Percentiles rank a stretch among this genome's conserved stretches.
These are phyloP conservation scores for Hofmannophila pseudospretella DNA, from an alignment of 2,888 invertebrate genomes.

Conservation along the genomic window DNA sequence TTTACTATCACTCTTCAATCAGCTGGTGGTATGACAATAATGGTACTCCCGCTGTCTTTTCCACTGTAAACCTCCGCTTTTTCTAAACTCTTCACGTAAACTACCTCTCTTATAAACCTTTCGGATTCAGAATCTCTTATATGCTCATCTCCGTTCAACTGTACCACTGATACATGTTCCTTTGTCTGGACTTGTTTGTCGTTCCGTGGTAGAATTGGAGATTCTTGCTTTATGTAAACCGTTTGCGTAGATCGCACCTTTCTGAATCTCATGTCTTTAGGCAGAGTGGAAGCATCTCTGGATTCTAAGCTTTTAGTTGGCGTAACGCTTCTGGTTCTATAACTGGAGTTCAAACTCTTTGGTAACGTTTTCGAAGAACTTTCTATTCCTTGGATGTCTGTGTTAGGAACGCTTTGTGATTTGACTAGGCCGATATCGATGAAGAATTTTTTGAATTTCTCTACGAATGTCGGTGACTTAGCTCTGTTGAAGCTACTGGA, in stretches of 20 bases:
- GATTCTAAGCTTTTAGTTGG: slow-evolving; percentile 41
- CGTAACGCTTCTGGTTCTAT: slow-evolving; percentile 50
- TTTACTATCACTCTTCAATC: slow-evolving; percentile 53
- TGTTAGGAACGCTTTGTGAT: slow-evolving; percentile 35
- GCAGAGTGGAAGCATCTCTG: slow-evolving; percentile 57
- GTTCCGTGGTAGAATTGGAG: slow-evolving; percentile 30
- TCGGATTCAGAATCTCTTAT: slow-evolving; percentile 43
- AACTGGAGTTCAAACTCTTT: slow-evolving; percentile 56
- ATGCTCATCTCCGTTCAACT: slow-evolving; percentile 58
- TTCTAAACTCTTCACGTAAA: slow-evolving; percentile 53
- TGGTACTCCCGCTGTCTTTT: slow-evolving; percentile 65
- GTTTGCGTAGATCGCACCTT: slow-evolving; percentile 65
- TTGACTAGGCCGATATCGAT: slow-evolving; percentile 62
- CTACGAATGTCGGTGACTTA: slow-evolving; percentile 66
- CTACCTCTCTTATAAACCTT: slow-evolving; percentile 45
- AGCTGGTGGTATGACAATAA: slow-evolving; percentile 64
- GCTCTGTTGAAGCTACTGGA: slow-evolving; percentile 60
- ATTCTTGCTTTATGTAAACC: slow-evolving; percentile 59
- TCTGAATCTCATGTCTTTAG: slow-evolving; percentile 69
- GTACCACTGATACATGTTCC: slow-evolving; percentile 63
- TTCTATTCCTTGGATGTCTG: slow-evolving; percentile 9
- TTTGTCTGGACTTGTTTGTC: slow-evolving; percentile 42
- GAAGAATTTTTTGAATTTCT: slow-evolving; percentile 69
- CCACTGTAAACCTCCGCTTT: slow-evolving; percentile 55
- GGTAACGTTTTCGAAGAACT: slow-evolving; percentile 47